These are phyloP conservation scores for Sarcophaga bullata DNA, from an alignment of 1,140 invertebrate species.

Conservation along the genomic window DNA sequence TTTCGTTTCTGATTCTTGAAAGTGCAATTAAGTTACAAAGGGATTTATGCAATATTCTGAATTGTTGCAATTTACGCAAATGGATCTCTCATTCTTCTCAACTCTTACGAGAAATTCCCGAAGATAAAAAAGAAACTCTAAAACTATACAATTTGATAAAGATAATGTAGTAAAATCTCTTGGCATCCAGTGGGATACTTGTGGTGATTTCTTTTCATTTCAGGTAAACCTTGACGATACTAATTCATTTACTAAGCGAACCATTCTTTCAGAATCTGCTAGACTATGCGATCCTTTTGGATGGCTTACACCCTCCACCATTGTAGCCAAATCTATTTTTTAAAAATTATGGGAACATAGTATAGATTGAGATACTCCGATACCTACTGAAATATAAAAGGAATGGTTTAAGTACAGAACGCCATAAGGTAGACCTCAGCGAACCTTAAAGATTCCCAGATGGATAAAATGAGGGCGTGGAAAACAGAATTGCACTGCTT, in stretches of 20 bases:
- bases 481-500: slow-evolving; percentile 57
- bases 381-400: slow-evolving; percentile 45
- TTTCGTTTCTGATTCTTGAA: slow-evolving; percentile 56
- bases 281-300: slow-evolving; percentile 57
- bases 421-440: slow-evolving; percentile 44
- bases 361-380: slow-evolving; percentile 57
- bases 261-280: slow-evolving; percentile 46
- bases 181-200: slow-evolving; percentile 39
- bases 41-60: not conserved
- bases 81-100: not conserved
- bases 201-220: slow-evolving; percentile 32
- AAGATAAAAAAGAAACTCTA: not conserved
- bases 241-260: slow-evolving; percentile 43
- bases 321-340: slow-evolving; percentile 54
- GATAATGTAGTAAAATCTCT: slow-evolving; percentile 43
- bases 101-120: not conserved
- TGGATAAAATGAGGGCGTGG: slow-evolving; percentile 5
- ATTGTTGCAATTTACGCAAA: not conserved
- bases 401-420: slow-evolving; percentile 48
- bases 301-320: slow-evolving; percentile 50
- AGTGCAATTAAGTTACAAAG: not conserved
- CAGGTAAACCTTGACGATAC: slow-evolving; percentile 39
- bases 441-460: slow-evolving; percentile 46
- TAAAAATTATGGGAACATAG: slow-evolving; percentile 56
- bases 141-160: not conserved